Base-by-base conservation (phyloP, 2,113 vertebrate genomes). In the Peromyscus leucopus region DNA sequence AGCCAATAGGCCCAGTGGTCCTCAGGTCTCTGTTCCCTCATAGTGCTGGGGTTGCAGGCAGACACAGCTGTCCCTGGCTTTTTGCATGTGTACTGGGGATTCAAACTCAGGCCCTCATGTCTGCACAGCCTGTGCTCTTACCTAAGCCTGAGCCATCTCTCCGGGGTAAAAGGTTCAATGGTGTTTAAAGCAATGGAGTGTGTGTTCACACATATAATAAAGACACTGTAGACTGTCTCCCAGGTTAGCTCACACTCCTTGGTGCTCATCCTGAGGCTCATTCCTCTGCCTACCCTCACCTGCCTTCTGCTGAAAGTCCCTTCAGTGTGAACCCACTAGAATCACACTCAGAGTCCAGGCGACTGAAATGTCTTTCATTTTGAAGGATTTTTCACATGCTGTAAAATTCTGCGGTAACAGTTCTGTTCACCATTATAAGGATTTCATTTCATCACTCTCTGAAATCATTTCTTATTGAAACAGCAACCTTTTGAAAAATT, bases 401-500 rank as follows among this genome's bases (percentile, higher is more conserved):
- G 28, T 82, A 71, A 39, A 80, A 90, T 74, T 75, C 46, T 80
- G 46, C 65, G 61, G 61, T 92, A 89, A 80, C 8, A 75, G 28
- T 55, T 76, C 82, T 33, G 12, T 69, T 78, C 12, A 87, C 15
- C 9, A 57, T 9, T 9, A 90, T 63, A 93, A 76, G 59, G 2
- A 69, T 63, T 97, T 96, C 15, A 94, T 87, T 39, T 22, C 21
- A 46, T 72, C 28, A 2, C 57, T 93, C 26, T 59, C n/a, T 86
- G 31, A 57, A 21, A 42, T 67, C 33, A 10, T 51, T 93, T 48
- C 51, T 92, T 85, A n/a, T 67, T 55, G 15, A 90, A 85, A 79
- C 48, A 65, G 61, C 6, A 17, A 31, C 17, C 21, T 59, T 93
- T 22, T 51, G 78, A 76, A 22, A 84, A 85, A 67, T n/a, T 39